phyloP scores from a whole-genome alignment of 37 sponge, comb jelly and placozoan genomes.

The Amphimedon queenslandica region DNA sequence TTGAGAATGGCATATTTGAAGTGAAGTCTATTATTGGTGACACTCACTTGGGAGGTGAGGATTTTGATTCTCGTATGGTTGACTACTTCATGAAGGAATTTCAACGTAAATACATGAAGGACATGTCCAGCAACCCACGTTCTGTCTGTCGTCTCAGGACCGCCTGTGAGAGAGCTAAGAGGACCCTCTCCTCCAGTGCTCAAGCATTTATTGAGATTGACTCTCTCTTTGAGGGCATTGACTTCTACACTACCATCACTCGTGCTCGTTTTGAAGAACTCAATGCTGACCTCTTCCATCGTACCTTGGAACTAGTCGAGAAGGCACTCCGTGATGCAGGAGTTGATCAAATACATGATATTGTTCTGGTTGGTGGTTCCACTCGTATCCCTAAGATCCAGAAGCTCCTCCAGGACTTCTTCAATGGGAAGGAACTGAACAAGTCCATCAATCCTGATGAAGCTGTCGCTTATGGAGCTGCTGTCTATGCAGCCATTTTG shows the following conservation, averaged over 20 bases:
- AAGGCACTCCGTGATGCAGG: slow-evolving; percentile 88
- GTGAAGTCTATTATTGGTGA: slow-evolving; percentile 96
- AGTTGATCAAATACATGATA: slow-evolving; percentile 90
- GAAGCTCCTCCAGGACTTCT: slow-evolving; percentile 95
- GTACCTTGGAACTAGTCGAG: slow-evolving; percentile 94
- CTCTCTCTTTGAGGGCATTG: slow-evolving; percentile 77
- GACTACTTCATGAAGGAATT: slow-evolving; percentile 85
- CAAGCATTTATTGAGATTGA: slow-evolving; percentile 85
- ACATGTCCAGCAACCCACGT: slow-evolving; percentile 55
- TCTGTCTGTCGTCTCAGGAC: slow-evolving; percentile 73
- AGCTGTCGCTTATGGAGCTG: slow-evolving; percentile 99
- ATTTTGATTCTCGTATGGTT: slow-evolving; percentile 98
- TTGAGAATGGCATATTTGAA: slow-evolving; percentile 99
- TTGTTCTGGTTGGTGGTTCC: slow-evolving; percentile 97
- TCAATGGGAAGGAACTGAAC: slow-evolving; percentile 95
- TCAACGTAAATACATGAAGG: slow-evolving; percentile 91
- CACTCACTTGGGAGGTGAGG: slow-evolving; percentile 98
- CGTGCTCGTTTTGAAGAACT: slow-evolving; percentile 96
- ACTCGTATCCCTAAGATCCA: slow-evolving; percentile 99
- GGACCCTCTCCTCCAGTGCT: slow-evolving; percentile 73
- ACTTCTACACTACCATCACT: slow-evolving; percentile 94
- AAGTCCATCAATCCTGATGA: slow-evolving; percentile 99
- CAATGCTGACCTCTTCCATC: slow-evolving; percentile 86
- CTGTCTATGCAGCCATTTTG: slow-evolving; percentile 95
- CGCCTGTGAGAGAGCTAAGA: slow-evolving; percentile 77